A percentile compares a stretch with the other conserved stretches of the same genome.
Evolutionary conservation across 2,797 vertebrate species (phyloP).

Genomic region (Myotis planiceps): DNA sequence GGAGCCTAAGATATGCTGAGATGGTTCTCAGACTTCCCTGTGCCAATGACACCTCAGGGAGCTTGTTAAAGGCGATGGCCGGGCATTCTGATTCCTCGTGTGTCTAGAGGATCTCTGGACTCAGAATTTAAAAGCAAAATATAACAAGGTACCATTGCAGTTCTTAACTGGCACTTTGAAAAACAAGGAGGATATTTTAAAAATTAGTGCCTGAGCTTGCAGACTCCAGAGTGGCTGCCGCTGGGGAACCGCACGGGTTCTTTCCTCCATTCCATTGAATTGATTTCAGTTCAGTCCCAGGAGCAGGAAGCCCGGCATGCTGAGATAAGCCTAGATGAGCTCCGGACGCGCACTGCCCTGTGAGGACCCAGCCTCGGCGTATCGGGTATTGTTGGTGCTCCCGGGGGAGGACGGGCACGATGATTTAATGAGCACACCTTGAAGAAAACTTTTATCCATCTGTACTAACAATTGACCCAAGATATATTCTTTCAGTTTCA

Average conservation of each 20-base stretch:
- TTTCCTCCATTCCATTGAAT: not conserved
- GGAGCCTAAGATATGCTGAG: fast-evolving
- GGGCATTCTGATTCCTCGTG: not conserved
- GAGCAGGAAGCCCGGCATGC: not conserved
- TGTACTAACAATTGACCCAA: not conserved
- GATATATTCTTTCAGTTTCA: not conserved
- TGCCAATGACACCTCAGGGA: not conserved
- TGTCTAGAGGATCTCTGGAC: not conserved
- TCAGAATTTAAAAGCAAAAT: not conserved
- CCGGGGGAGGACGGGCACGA: not conserved
- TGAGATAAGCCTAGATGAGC: not conserved
- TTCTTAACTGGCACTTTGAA: not conserved
- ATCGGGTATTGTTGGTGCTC: not conserved
- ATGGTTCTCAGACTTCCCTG: not conserved
- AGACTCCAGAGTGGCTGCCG: not conserved
- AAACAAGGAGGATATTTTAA: not conserved
- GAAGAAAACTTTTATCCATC: not conserved
- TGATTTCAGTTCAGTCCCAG: not conserved
- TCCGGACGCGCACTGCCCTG: not conserved
- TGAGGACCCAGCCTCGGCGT: not conserved
- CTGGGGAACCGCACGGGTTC: not conserved
- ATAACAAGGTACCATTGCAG: not conserved
- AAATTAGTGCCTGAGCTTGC: not conserved
- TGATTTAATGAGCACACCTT: not conserved
- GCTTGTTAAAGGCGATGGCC: not conserved